Conservation (phyloP, 2,888 invertebrate species). For the Hirtodrosophila alboralis region DNA sequence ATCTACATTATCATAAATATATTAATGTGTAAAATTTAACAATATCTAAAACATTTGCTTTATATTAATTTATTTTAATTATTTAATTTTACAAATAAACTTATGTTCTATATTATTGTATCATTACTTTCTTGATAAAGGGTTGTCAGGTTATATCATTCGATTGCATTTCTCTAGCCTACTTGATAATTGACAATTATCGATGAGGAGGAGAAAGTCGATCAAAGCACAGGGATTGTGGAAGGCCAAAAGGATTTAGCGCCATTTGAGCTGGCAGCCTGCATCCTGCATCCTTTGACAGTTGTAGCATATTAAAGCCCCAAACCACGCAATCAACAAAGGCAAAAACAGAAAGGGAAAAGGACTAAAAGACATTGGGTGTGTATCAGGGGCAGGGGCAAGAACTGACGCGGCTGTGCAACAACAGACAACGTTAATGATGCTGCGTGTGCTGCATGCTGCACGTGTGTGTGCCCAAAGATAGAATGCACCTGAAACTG, state of each 20-base stretch:
- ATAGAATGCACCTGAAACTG: conserved; percentile 9
- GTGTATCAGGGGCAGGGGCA: conserved; percentile 9
- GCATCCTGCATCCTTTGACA: conserved; percentile 10
- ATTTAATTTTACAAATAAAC: no score
- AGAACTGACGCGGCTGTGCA: conserved; percentile 4
- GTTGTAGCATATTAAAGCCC: conserved; percentile 21
- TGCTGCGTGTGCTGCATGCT: conserved; percentile 56
- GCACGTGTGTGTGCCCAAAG: conserved; percentile 32
- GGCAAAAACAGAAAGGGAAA: conserved; percentile 33
- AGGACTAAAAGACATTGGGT: conserved; percentile 11
- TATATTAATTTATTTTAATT: no score
- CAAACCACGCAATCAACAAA: conserved; percentile 56
- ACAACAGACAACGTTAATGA: conserved; percentile 61
- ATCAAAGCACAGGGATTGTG: not conserved
- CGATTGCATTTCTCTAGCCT: no score
- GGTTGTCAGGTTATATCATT: no score
- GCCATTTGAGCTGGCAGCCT: not conserved
- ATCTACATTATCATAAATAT: no score
- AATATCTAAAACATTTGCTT: no score
- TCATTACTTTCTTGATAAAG: no score
- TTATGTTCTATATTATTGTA: no score
- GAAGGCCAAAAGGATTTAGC: conserved; percentile 1
- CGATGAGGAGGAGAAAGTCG: not conserved
- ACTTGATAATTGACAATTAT: no score
- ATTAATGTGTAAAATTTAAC: no score